Base-by-base conservation (phyloP, 1,140 invertebrate genomes). In the Drosophila athabasca region DNA sequence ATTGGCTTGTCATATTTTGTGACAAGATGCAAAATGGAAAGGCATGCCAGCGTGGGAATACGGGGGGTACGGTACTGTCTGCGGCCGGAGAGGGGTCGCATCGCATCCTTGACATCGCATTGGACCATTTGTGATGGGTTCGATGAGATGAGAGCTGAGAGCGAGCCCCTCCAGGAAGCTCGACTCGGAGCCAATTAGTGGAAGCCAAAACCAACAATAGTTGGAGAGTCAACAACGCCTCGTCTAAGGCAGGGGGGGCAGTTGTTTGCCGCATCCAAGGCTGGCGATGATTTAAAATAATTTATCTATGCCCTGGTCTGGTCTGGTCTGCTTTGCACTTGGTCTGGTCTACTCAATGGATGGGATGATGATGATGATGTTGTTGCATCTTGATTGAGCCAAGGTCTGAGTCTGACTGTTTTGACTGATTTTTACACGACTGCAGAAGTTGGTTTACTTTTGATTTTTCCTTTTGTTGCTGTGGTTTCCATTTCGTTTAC, bases 11-110 rank as follows among this genome's bases (percentile, higher is more conserved):
- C 83, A 82, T 75, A 51, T 65, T 70, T 31, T 61, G 73, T 48
- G 74, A 85, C 82, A 87, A 76, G 72, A 67, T 76, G 73, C 72
- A 75, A 76, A 71, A 75, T 66, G 62, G 82, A 85, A 85, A 87
- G 81, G 81, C 46, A 46, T 52, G 44, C 22, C 57, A 78, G 79
- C 74, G 71, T 78, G 72, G 67, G 61, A 76, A 78, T 65, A 57
- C 17, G 53, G 43, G 53, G 43, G 9, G 4, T 52, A 57, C 35
- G 11, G 1, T 5, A 39, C 35, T 70, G 67, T 31, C 26, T 22
- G 64, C 9, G 62, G 43, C 62, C 39, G 31, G 68, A 68, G 66
- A 68, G 66, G 35, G 35, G 3, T 4, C 35, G 9, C 60, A 45
- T 15, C 24, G 48, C 57, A 75, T 87, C 82, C 82, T 87, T 87